Conservation (phyloP, 2,888 invertebrate genomes). For the Nephrotoma appendiculata region DNA sequence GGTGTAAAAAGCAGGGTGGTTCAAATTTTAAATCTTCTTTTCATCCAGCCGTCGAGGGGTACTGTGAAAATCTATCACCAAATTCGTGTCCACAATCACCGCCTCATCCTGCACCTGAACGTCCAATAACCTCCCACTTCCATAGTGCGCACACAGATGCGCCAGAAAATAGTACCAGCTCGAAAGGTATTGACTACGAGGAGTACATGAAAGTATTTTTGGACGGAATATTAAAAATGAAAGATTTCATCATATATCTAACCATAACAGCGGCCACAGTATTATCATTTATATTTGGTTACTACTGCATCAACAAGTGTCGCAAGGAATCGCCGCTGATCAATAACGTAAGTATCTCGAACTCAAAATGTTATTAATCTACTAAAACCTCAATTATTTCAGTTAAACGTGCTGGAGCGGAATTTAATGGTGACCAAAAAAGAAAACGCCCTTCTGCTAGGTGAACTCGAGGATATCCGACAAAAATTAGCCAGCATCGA, state of each 20-base stretch:
- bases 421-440: slow-evolving; percentile 42
- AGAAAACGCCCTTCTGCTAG: slow-evolving; percentile 51
- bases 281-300: slow-evolving; percentile 57
- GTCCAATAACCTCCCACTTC: not conserved
- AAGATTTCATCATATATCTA: slow-evolving; percentile 42
- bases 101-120: not conserved
- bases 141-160: not conserved
- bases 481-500: slow-evolving; percentile 47
- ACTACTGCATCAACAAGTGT: slow-evolving; percentile 62
- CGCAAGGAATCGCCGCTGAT: slow-evolving; percentile 55
- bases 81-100: slow-evolving; percentile 15
- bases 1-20: no score
- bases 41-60: slow-evolving; percentile 10
- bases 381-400: not conserved
- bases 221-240: slow-evolving; percentile 21
- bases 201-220: slow-evolving; percentile 12
- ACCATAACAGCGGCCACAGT: slow-evolving; percentile 55
- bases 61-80: slow-evolving; percentile 19
- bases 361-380: not conserved
- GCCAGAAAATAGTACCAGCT: not conserved
- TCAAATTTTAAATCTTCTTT: not conserved
- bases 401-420: slow-evolving; percentile 46
- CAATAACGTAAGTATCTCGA: slow-evolving; percentile 29
- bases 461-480: slow-evolving; percentile 43
- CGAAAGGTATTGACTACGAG: slow-evolving; percentile 9